Evolutionary conservation across 2,888 invertebrate genomes (phyloP).

Genomic region (Drosophila quasianomalipes): DNA sequence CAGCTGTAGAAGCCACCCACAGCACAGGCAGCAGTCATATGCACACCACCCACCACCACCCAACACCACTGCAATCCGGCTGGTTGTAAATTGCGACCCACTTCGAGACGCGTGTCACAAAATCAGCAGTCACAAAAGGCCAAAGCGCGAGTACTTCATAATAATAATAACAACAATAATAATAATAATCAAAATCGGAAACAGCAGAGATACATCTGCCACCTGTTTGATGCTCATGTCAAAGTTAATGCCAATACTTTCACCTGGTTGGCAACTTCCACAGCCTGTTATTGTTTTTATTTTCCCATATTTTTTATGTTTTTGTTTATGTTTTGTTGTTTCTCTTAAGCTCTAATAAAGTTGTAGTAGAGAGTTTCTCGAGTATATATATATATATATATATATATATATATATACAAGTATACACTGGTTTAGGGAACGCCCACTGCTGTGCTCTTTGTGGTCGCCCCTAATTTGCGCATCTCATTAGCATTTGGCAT

Average conservation of each 20-base stretch:
- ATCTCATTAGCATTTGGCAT: constrained; percentile 40
- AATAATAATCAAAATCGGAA: constrained; percentile 11
- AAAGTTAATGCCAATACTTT: constrained; percentile 16
- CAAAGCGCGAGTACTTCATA: constrained; percentile 4
- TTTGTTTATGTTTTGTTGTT: neutral
- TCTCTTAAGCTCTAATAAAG: constrained; percentile 20
- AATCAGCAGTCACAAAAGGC: constrained; percentile 17
- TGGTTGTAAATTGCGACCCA: constrained; percentile 21
- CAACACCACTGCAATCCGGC: neutral
- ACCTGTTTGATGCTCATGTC: constrained; percentile 27
- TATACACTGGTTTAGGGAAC: neutral
- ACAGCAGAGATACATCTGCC: constrained; percentile 1
- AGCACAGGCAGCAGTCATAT: constrained; percentile 8
- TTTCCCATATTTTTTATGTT: neutral
- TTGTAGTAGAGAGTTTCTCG: constrained; percentile 26
- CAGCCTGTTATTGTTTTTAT: constrained; percentile 17
- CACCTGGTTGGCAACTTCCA: constrained; percentile 15
- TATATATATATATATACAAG: neutral
- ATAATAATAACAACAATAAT: constrained; percentile 6
- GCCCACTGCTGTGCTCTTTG: constrained; percentile 7
- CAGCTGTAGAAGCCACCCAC: constrained; percentile 46
- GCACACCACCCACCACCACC: neutral
- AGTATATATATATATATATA: neutral
- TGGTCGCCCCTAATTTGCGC: constrained; percentile 40
- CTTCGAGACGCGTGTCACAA: constrained; percentile 5